These are phyloP conservation scores for Nymphicus hollandicus DNA, from an alignment of 2,113 vertebrate species.

Conservation along the genomic window DNA sequence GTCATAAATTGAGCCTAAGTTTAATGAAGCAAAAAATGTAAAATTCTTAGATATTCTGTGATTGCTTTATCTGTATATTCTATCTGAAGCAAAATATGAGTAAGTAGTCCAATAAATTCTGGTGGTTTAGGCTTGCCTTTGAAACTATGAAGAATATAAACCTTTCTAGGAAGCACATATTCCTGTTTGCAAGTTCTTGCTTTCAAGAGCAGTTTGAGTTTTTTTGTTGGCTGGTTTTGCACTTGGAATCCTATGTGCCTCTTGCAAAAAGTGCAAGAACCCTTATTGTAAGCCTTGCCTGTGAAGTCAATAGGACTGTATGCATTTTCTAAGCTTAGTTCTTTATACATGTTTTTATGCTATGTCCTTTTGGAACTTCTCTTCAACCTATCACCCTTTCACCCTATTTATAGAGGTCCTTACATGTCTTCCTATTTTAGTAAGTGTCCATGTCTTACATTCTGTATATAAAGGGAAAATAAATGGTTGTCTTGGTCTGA, in stretches of 20 bases:
- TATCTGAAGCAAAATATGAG: not conserved
- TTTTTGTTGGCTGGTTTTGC: not conserved
- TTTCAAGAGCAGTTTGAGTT: not conserved
- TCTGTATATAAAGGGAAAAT: not conserved
- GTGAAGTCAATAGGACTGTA: not conserved
- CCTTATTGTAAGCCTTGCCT: not conserved
- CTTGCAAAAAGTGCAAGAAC: too few relatives aligned
- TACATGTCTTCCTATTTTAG: not conserved
- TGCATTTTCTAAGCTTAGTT: not conserved
- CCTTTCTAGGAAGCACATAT: not conserved
- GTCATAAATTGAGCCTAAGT: not conserved
- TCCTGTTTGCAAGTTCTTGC: not conserved
- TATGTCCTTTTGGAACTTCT: not conserved
- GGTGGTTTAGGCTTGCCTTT: not conserved
- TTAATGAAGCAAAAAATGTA: not conserved
- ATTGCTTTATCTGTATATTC: not conserved
- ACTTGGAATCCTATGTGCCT: too few relatives aligned
- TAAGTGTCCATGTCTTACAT: not conserved
- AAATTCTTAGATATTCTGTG: not conserved
- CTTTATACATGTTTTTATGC: not conserved
- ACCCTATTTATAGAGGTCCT: not conserved
- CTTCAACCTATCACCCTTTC: not conserved
- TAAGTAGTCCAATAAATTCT: not conserved
- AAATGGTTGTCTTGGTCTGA: not conserved
- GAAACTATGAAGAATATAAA: not conserved